Evolutionary conservation across 2,888 invertebrate species (phyloP).

Genomic region (Drosophila planitibia): DNA sequence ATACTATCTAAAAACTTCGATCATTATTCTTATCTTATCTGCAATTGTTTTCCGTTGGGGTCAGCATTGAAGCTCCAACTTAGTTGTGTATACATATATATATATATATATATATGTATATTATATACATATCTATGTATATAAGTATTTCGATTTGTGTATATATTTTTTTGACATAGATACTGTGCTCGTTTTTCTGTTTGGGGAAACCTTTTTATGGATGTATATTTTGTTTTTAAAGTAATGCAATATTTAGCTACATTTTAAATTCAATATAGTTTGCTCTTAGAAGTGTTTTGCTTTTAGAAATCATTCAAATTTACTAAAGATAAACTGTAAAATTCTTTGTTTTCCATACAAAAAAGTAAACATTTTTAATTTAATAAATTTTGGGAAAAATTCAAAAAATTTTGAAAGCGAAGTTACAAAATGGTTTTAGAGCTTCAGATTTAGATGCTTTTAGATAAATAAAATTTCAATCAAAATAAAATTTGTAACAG

Average conservation of each 20-base stretch:
- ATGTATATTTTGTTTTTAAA: neutral
- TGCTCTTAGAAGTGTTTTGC: neutral
- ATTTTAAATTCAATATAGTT: neutral
- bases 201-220: constrained; percentile 62
- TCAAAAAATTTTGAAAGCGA: neutral
- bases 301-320: neutral
- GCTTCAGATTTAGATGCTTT: neutral
- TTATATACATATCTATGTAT: neutral
- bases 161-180: neutral
- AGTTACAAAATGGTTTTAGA: neutral
- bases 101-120: neutral
- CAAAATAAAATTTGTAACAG: neutral
- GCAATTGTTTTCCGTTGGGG: constrained; percentile 40
- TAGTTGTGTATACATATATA: neutral
- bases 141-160: neutral
- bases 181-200: neutral
- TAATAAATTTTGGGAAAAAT: neutral
- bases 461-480: neutral
- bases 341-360: neutral
- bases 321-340: neutral
- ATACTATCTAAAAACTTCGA: constrained; percentile 38
- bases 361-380: neutral
- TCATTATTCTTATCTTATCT: constrained; percentile 68
- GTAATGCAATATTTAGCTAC: neutral
- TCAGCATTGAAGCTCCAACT: constrained; percentile 34